Percentiles rank a stretch among this genome's conserved stretches.
These are phyloP conservation scores for Alitta virens DNA, from an alignment of 2,888 invertebrate genomes.

Conservation along the genomic window DNA sequence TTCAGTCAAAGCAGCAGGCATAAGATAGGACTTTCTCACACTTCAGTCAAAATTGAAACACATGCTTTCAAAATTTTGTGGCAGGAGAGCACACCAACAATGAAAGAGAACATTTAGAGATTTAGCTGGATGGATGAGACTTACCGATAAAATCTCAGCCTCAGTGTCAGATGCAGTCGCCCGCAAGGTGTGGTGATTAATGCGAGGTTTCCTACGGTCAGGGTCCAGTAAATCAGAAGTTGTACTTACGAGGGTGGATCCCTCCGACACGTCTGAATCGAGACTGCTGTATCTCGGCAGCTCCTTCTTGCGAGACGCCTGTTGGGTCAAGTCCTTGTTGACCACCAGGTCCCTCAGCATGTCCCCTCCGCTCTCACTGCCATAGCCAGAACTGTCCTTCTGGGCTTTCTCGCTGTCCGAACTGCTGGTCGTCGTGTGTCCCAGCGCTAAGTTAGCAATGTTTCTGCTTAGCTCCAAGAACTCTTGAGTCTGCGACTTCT, in stretches of 20 bases:
- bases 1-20: too few species aligned
- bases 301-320: slow-evolving; percentile 18
- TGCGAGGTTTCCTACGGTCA: slow-evolving; percentile 36
- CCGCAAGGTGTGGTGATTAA: slow-evolving; percentile 68
- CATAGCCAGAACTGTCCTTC: slow-evolving; percentile 29
- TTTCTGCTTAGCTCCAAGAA: slow-evolving; percentile 12
- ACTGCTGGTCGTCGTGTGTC: neutral
- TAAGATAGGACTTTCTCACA: too few species aligned
- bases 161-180: slow-evolving; percentile 94
- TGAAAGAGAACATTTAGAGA: too few species aligned
- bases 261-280: slow-evolving; percentile 80
- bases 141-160: slow-evolving; percentile 84
- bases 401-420: slow-evolving; percentile 17
- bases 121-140: neutral
- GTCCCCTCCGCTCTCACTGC: slow-evolving; percentile 67
- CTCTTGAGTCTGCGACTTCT: slow-evolving; percentile 4
- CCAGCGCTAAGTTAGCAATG: slow-evolving; percentile 4
- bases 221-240: slow-evolving; percentile 11
- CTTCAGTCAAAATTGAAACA: too few species aligned
- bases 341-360: slow-evolving; percentile 92
- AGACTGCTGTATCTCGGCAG: slow-evolving; percentile 73
- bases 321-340: slow-evolving; percentile 81
- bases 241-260: slow-evolving; percentile 58
- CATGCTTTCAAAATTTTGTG: too few species aligned
- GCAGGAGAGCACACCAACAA: too few species aligned